phyloP scores from a whole-genome alignment of 2,888 invertebrate genomes.

The Leptinotarsa rubiginosa region DNA sequence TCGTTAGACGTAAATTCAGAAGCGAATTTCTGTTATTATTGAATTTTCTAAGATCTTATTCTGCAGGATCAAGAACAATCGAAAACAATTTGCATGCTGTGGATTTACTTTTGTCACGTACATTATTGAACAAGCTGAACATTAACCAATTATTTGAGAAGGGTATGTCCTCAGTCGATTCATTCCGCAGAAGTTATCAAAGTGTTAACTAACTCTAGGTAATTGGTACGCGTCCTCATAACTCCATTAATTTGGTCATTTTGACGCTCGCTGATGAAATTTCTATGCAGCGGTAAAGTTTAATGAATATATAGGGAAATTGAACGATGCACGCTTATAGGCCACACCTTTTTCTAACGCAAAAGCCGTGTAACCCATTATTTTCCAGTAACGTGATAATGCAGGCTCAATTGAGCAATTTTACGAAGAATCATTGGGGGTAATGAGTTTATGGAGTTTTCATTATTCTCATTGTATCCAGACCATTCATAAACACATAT shows the following conservation, averaged over 20 bases:
- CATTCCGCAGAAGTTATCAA: constrained; percentile 5
- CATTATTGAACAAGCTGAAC: neutral
- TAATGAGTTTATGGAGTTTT: too few relatives aligned
- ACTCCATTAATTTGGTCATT: constrained; percentile 6
- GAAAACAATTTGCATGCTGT: neutral
- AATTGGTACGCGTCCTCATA: neutral
- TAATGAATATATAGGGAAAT: constrained; percentile 10
- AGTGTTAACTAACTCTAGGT: neutral
- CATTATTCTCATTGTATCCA: too few relatives aligned
- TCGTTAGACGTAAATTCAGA: too few relatives aligned
- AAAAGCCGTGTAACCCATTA: neutral
- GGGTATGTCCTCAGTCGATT: neutral
- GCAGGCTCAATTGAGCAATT: neutral
- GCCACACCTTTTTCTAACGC: neutral
- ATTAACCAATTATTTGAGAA: neutral
- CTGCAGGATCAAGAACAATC: neutral
- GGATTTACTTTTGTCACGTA: neutral
- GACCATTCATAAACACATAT: too few relatives aligned
- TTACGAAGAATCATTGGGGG: too few relatives aligned
- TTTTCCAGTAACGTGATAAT: neutral
- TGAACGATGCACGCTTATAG: neutral
- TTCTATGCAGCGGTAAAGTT: neutral
- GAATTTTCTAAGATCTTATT: too few relatives aligned
- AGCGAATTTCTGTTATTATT: too few relatives aligned
- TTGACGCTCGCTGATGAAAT: constrained; percentile 6